Percentiles rank a stretch among this genome's conserved stretches.
Conservation (phyloP, 1,140 invertebrate genomes). For the Ceratitis capitata region DNA sequence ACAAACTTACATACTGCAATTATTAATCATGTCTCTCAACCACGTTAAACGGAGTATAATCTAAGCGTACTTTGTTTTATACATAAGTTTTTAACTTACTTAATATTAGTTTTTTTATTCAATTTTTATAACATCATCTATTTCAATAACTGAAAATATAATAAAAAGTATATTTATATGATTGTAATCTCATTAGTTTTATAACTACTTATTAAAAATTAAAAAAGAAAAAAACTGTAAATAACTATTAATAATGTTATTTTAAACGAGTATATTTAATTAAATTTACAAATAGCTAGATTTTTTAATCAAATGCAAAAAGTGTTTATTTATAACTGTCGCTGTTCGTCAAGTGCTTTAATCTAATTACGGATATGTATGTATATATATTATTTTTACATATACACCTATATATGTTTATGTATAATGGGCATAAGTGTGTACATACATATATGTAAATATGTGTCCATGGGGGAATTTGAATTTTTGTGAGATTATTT, state of each 20-base stretch:
- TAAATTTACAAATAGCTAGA: background rate
- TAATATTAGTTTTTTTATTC: background rate
- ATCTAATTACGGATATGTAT: background rate
- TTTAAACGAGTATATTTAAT: background rate
- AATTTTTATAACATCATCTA: background rate
- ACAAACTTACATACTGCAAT: background rate
- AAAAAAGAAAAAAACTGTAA: conserved; percentile 3
- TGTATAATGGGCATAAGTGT: background rate
- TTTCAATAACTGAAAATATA: no score
- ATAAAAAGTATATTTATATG: no score
- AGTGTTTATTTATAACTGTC: no score
- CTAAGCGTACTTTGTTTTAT: no score
- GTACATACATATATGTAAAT: background rate
- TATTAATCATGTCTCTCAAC: background rate
- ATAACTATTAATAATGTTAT: background rate
- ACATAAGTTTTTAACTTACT: background rate
- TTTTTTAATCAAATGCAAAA: background rate
- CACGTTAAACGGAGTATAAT: background rate
- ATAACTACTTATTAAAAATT: background rate
- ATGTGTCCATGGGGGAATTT: no score
- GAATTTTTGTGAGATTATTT: no score
- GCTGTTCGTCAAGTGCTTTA: background rate
- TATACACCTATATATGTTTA: background rate
- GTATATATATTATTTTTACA: background rate
- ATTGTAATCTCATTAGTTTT: conserved; percentile 30